Evolutionary conservation across 1,140 invertebrate genomes (phyloP), one percentile per base, ranked within the genome.

Genomic region (Chlorops oryzae): DNA sequence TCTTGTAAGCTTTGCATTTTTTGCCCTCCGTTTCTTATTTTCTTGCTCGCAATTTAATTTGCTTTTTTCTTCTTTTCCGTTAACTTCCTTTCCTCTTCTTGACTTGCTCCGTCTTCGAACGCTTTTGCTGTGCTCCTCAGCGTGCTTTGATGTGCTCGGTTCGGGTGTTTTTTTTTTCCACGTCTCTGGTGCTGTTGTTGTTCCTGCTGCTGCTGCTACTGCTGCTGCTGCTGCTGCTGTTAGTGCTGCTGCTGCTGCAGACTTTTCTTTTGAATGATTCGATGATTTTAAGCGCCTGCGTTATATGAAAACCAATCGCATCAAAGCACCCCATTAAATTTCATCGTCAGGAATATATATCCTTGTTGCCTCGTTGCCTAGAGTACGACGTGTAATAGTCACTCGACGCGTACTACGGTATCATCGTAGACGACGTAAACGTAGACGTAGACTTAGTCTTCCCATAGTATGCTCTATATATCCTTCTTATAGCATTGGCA

Each of bases 251-350:
- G 17, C 24, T 18, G 23, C 37, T 65, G 64, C 62, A 65, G 60
- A 62, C 62, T 67, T 67, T 67, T 67, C 64, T 66, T 69, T 65
- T 66, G 65, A 69, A 69, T 69, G 67, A 70, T 70, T 70, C 67
- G 67, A 70, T 70, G 67, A 70, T 70, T 70, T 70, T 68, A 70
- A 70, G 67, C 67, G 67, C 66, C 67, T 70, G 67, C 67, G 67
- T 69, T 70, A 70, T 70, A 68, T 70, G 66, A 69, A 70, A 70
- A 70, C 67, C 67, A 70, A 70, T 70, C 67, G 67, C 67, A 70
- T 70, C 67, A 70, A 70, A 70, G 67, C 67, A 70, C 67, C 67
- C 67, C 67, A 70, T 70, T 70, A 70, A 70, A 70, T 70, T 69
- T 69, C 66, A 69, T 69, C 65, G 63, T 66, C 65, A 68, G 62